A percentile compares a stretch with the other conserved stretches of the same genome.
phyloP scores from a whole-genome alignment of 2,888 invertebrate species.

The Clanis bilineata region DNA sequence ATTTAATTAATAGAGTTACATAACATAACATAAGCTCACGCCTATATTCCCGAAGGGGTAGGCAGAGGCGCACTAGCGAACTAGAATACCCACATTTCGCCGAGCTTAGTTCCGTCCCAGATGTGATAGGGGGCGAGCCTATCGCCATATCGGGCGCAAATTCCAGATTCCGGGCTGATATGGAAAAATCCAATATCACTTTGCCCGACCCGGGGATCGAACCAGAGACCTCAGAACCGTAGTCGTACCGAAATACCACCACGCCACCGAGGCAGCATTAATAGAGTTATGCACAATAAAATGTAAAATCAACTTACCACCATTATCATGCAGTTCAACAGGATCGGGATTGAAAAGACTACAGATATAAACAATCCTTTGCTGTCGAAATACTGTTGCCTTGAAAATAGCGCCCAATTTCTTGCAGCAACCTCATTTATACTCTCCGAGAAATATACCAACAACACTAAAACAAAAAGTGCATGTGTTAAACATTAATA shows the following conservation, averaged over 20 bases:
- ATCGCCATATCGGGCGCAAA: too few species aligned
- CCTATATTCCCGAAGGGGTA: neutral
- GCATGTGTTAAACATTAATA: too few species aligned
- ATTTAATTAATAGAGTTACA: too few species aligned
- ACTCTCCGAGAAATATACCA: conserved; percentile 94
- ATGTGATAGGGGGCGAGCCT: too few species aligned
- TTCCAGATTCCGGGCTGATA: too few species aligned
- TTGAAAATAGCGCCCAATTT: conserved; percentile 93
- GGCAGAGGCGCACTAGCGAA: neutral
- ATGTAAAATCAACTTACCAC: conserved; percentile 87
- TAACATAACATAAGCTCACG: neutral
- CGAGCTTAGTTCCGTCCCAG: too few species aligned
- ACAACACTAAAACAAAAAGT: conserved; percentile 85
- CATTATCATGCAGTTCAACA: conserved; percentile 96
- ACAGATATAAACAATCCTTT: conserved; percentile 96
- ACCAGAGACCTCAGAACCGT: too few species aligned
- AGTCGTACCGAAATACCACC: too few species aligned
- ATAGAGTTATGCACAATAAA: neutral
- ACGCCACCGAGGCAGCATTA: neutral
- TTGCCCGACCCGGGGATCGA: too few species aligned
- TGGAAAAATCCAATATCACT: too few species aligned
- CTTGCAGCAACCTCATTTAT: conserved; percentile 94
- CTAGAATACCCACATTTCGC: too few species aligned
- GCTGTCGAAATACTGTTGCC: conserved; percentile 96
- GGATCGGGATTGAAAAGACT: conserved; percentile 95